phyloP scores from a whole-genome alignment of 2,797 vertebrate genomes.

The Crax fasciolata region DNA sequence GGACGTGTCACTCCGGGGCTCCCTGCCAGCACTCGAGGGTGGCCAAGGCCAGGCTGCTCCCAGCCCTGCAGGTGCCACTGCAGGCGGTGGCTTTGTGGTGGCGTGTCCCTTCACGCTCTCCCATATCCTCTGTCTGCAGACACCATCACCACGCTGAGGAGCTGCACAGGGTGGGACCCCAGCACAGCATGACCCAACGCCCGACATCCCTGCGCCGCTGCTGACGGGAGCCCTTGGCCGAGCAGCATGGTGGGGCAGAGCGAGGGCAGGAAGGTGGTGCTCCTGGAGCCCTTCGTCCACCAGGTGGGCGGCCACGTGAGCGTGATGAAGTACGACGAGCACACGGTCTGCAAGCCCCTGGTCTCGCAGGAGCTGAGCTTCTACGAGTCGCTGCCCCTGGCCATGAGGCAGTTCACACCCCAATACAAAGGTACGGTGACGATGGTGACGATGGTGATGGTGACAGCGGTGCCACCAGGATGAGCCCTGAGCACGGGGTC shows the following conservation, averaged over 20 bases:
- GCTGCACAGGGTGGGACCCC: neutral
- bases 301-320: slow-evolving; percentile 86
- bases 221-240: fast-evolving
- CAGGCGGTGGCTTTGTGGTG: neutral
- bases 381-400: slow-evolving; percentile 81
- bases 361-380: slow-evolving; percentile 82
- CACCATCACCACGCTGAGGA: neutral
- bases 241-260: slow-evolving; percentile 80
- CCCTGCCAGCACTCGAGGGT: neutral
- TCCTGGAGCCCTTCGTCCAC: slow-evolving; percentile 83
- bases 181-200: fast-evolving
- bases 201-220: fast-evolving
- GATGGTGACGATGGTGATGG: neutral
- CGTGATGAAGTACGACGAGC: slow-evolving; percentile 82
- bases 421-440: slow-evolving; percentile 83
- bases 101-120: neutral
- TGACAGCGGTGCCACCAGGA: neutral
- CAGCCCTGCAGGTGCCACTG: neutral
- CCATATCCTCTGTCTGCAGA: neutral
- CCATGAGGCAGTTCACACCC: slow-evolving; percentile 83
- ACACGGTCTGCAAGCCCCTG: slow-evolving; percentile 85
- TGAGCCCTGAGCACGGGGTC: neutral
- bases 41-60: neutral
- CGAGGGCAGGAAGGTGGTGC: slow-evolving; percentile 26
- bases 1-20: neutral